A percentile compares a stretch with the other conserved stretches of the same genome.
Evolutionary conservation across 92 coral and sea anemone genomes (phyloP).

Genomic region (Scolanthus callimorphus): DNA sequence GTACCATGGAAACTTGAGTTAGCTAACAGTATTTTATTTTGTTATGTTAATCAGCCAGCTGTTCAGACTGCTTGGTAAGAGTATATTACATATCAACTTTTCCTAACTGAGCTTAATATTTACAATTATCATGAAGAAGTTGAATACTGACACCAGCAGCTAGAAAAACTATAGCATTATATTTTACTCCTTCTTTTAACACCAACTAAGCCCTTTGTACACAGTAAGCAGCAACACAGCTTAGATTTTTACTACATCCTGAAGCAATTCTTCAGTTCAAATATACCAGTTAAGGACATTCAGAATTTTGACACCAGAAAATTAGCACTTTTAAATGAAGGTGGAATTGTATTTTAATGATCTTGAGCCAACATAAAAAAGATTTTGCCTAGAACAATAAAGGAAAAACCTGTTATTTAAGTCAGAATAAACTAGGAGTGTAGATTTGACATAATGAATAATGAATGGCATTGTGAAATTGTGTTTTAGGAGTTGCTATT

Average conservation of each 20-base stretch:
- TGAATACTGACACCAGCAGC: slow-evolving; percentile 62
- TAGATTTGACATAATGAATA: too few relatives aligned
- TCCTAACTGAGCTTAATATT: slow-evolving; percentile 76
- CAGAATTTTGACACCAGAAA: not conserved
- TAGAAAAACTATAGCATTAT: slow-evolving; percentile 12
- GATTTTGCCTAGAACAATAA: not conserved
- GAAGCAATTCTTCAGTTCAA: not conserved
- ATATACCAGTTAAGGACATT: not conserved
- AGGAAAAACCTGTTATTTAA: not conserved
- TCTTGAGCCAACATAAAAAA: not conserved
- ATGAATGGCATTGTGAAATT: too few relatives aligned
- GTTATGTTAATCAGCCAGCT: slow-evolving; percentile 80
- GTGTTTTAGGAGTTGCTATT: too few relatives aligned
- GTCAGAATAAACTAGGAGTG: too few relatives aligned
- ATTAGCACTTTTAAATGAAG: slow-evolving; percentile 7
- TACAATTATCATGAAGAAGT: slow-evolving; percentile 57
- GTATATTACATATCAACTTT: slow-evolving; percentile 84
- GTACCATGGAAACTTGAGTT: slow-evolving; percentile 33
- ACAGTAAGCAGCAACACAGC: not conserved
- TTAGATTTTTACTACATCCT: not conserved
- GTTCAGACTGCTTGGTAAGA: slow-evolving; percentile 57
- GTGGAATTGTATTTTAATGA: slow-evolving; percentile 10
- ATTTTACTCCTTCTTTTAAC: not conserved
- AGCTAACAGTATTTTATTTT: slow-evolving; percentile 54
- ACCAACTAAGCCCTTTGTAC: not conserved